A percentile compares a stretch with the other conserved stretches of the same genome.
These are phyloP conservation scores for Drosophila neotestacea DNA, from an alignment of 2,888 invertebrate genomes.

Conservation along the genomic window DNA sequence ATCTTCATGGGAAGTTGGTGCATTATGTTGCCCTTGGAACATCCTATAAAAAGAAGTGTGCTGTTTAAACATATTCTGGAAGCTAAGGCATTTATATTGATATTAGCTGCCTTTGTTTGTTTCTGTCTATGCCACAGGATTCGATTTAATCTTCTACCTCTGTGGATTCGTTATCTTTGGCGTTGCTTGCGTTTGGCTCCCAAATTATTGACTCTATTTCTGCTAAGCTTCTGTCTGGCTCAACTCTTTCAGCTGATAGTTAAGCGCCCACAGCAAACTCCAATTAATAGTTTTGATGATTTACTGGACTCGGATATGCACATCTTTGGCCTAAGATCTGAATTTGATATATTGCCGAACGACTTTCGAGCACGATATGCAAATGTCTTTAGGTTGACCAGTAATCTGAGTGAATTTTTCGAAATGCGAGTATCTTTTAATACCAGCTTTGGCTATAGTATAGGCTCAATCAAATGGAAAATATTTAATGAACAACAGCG, in stretches of 20 bases:
- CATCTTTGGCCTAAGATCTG: conserved; percentile 37
- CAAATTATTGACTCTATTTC: conserved; percentile 16
- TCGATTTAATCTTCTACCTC: neutral
- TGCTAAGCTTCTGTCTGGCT: conserved; percentile 37
- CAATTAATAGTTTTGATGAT: conserved; percentile 56
- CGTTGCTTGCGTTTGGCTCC: neutral
- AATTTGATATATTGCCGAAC: conserved; percentile 39
- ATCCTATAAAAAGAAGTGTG: neutral
- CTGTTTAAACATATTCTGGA: conserved; percentile 34
- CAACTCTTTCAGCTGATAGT: conserved; percentile 48
- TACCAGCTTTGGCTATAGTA: conserved; percentile 56
- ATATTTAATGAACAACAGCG: conserved; percentile 48
- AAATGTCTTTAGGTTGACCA: conserved; percentile 45
- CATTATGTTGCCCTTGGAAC: conserved; percentile 58
- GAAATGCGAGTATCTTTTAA: conserved; percentile 53
- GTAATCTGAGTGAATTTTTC: conserved; percentile 23
- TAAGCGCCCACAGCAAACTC: conserved; percentile 1
- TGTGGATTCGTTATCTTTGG: neutral
- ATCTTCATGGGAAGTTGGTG: conserved; percentile 47
- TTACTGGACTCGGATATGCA: conserved; percentile 42
- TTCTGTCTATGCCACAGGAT: neutral
- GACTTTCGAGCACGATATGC: conserved; percentile 62
- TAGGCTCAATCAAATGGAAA: conserved; percentile 52
- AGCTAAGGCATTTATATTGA: neutral
- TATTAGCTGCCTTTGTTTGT: neutral